These are phyloP conservation scores for Ophioninae sp. DNA, from an alignment of 2,888 invertebrate species.

Conservation along the genomic window DNA sequence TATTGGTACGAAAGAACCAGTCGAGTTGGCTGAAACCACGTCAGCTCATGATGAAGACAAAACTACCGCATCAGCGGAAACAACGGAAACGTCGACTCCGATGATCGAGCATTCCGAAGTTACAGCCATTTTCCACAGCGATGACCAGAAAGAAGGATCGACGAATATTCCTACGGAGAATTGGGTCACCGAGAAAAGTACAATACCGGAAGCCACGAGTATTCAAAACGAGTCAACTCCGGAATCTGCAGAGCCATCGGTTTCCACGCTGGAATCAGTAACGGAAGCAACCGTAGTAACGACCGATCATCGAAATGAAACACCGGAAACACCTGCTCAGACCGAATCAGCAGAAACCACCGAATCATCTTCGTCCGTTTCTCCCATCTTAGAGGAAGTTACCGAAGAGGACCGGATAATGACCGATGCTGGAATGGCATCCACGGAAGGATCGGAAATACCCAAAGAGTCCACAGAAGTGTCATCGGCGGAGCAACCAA, in stretches of 20 bases:
- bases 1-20: slow-evolving; percentile 5
- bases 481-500: slow-evolving; percentile 51
- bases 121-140: background rate
- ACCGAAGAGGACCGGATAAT: slow-evolving; percentile 4
- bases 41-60: slow-evolving; percentile 42
- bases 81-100: slow-evolving; percentile 17
- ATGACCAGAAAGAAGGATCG: slow-evolving; percentile 15
- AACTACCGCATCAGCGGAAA: slow-evolving; percentile 6
- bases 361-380: slow-evolving; percentile 2
- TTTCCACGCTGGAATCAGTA: background rate
- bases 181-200: slow-evolving; percentile 17
- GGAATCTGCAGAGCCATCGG: background rate
- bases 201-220: background rate
- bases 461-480: slow-evolving; percentile 42
- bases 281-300: slow-evolving; percentile 60
- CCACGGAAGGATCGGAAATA: slow-evolving; percentile 14
- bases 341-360: slow-evolving; percentile 3
- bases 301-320: slow-evolving; percentile 30
- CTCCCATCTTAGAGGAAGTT: slow-evolving; percentile 5
- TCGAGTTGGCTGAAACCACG: slow-evolving; percentile 36
- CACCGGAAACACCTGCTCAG: slow-evolving; percentile 49
- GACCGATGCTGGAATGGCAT: slow-evolving; percentile 3
- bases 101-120: background rate
- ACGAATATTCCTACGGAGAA: slow-evolving; percentile 21
- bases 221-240: background rate